Evolutionary conservation across 2,888 invertebrate genomes (phyloP).

Genomic region (Bellardia bayeri): DNA sequence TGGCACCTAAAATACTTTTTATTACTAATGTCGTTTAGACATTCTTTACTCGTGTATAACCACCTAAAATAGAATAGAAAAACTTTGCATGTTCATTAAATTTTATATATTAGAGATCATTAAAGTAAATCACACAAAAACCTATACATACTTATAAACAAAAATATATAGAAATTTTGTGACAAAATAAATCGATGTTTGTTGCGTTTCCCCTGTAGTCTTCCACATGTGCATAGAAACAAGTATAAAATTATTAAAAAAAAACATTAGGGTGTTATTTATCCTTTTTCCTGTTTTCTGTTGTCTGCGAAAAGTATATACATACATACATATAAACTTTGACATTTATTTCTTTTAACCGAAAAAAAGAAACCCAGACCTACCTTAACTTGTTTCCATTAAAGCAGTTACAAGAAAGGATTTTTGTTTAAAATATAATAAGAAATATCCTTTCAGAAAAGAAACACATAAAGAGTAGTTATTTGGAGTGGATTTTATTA

Average conservation of each 20-base stretch:
- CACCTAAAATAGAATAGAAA: background rate
- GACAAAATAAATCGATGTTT: slow-evolving; percentile 37
- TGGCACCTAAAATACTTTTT: slow-evolving; percentile 38
- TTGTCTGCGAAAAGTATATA: background rate
- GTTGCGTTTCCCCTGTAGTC: background rate
- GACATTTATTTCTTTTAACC: slow-evolving; percentile 28
- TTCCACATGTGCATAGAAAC: background rate
- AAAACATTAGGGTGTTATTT: slow-evolving; percentile 52
- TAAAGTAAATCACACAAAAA: background rate
- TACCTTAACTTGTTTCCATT: slow-evolving; percentile 14
- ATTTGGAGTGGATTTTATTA: slow-evolving; percentile 11
- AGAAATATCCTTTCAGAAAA: background rate
- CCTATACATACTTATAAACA: background rate
- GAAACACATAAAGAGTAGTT: background rate
- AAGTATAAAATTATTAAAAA: slow-evolving; percentile 53
- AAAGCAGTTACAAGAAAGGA: slow-evolving; percentile 7
- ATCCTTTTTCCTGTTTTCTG: background rate
- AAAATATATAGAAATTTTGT: background rate
- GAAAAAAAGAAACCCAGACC: slow-evolving; percentile 49
- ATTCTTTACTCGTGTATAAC: background rate
- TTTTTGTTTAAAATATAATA: background rate
- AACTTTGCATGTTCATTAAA: slow-evolving; percentile 19
- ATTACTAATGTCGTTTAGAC: slow-evolving; percentile 3
- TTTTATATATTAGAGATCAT: background rate
- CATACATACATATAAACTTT: background rate